Conservation (phyloP, 2,888 invertebrate genomes). For the Terebella lapidaria region DNA sequence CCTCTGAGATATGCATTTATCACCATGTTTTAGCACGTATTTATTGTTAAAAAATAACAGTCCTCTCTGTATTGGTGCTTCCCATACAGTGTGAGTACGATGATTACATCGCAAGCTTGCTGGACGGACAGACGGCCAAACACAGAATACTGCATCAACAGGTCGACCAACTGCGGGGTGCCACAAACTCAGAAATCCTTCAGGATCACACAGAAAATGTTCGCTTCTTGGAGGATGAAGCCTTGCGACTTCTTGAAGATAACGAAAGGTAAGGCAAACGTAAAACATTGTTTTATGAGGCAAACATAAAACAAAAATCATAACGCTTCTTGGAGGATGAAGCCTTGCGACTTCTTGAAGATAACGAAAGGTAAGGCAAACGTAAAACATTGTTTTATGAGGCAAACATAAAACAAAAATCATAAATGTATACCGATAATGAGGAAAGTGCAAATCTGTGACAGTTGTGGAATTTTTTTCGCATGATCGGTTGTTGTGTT, state of each 20-base stretch:
- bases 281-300: conserved; percentile 8
- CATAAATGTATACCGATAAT: conserved; percentile 25
- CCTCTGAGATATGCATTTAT: not conserved
- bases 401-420: not conserved
- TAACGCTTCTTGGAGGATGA: conserved; percentile 29
- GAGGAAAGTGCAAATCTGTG: conserved; percentile 27
- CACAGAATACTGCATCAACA: conserved; percentile 40
- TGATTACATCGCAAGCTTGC: conserved; percentile 40
- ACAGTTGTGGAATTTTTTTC: too few species aligned
- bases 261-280: conserved; percentile 35
- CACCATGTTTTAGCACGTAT: not conserved
- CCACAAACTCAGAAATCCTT: conserved; percentile 36
- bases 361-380: conserved; percentile 36
- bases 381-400: conserved; percentile 8
- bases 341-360: conserved; percentile 31
- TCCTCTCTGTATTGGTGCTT: too few species aligned
- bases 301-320: not conserved
- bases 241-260: conserved; percentile 29
- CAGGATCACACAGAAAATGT: conserved; percentile 32
- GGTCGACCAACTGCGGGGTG: conserved; percentile 41
- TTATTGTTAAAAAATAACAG: too few species aligned
- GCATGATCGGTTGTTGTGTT: too few species aligned
- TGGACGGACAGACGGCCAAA: conserved; percentile 41
- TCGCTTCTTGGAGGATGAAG: conserved; percentile 32
- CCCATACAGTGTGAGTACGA: conserved; percentile 50